A percentile compares a stretch with the other conserved stretches of the same genome.
phyloP scores from a whole-genome alignment of 2,888 invertebrate species.

The Onthophagus sagittarius region DNA sequence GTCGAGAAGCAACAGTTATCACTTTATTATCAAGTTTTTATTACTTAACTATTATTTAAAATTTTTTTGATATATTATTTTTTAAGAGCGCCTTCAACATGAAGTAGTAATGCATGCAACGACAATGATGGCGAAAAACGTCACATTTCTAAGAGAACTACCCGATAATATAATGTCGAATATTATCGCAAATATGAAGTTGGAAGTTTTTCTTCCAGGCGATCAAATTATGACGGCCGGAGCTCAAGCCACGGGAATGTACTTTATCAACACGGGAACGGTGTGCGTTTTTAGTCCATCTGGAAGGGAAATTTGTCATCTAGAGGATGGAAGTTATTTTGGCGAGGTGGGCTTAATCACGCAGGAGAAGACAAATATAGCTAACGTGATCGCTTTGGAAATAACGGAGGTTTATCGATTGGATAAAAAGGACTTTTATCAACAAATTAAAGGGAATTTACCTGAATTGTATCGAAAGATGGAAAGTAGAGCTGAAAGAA shows the following conservation, averaged over 20 bases:
- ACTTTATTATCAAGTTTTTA: conserved; percentile 37
- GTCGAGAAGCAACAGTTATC: conserved; percentile 43
- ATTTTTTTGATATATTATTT: background rate
- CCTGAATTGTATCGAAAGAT: conserved; percentile 21
- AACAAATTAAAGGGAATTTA: background rate
- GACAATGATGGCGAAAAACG: conserved; percentile 54
- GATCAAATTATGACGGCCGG: conserved; percentile 59
- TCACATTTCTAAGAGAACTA: conserved; percentile 53
- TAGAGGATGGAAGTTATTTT: conserved; percentile 61
- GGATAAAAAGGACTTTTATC: conserved; percentile 39
- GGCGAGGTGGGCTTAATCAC: conserved; percentile 60
- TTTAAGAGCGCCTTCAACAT: conserved; percentile 18
- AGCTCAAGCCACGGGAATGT: conserved; percentile 60
- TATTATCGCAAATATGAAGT: conserved; percentile 53
- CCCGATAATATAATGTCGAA: conserved; percentile 51
- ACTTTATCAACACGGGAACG: conserved; percentile 59
- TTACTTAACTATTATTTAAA: conserved; percentile 32
- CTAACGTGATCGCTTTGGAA: conserved; percentile 59
- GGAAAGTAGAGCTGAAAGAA: conserved; percentile 19
- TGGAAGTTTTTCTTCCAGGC: conserved; percentile 58
- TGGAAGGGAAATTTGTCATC: conserved; percentile 57
- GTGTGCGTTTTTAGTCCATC: conserved; percentile 58
- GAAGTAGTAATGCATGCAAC: conserved; percentile 57
- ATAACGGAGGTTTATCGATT: conserved; percentile 60
- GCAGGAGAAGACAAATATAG: conserved; percentile 54